phyloP scores from a whole-genome alignment of 64 coral and sea anemone genomes.

The Orbicella faveolata region DNA sequence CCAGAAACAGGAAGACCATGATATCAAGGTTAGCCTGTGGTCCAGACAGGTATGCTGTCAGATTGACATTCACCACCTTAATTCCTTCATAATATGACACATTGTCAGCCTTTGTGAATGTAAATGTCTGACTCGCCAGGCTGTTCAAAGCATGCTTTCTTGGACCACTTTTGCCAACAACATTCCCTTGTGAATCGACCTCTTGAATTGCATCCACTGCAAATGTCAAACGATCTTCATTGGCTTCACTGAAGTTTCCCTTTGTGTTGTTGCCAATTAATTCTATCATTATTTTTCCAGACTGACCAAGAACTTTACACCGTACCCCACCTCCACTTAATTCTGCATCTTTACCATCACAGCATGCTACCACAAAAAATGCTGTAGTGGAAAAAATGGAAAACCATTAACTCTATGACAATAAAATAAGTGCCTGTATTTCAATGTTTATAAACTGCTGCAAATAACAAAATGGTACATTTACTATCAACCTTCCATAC shows the following conservation, averaged over 20 bases:
- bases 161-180: not conserved
- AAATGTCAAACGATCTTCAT: not conserved
- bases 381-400: not conserved
- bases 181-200: not conserved
- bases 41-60: not conserved
- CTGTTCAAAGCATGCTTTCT: not conserved
- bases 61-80: not conserved
- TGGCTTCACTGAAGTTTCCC: not conserved
- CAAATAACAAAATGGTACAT: no score
- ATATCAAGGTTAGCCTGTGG: not conserved
- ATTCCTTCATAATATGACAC: slow-evolving; percentile 12
- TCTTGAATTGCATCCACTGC: not conserved
- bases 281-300: slow-evolving; percentile 14
- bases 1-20: slow-evolving; percentile 5
- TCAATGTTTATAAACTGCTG: no score
- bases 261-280: not conserved
- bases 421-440: no score
- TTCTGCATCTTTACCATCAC: not conserved
- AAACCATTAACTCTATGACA: not conserved
- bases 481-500: no score
- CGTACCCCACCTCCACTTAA: not conserved
- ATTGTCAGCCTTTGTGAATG: not conserved
- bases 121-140: not conserved
- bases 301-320: not conserved
- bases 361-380: not conserved